These are phyloP conservation scores for Spinus olivaceus DNA, from an alignment of 2,797 vertebrate genomes.

Conservation along the genomic window DNA sequence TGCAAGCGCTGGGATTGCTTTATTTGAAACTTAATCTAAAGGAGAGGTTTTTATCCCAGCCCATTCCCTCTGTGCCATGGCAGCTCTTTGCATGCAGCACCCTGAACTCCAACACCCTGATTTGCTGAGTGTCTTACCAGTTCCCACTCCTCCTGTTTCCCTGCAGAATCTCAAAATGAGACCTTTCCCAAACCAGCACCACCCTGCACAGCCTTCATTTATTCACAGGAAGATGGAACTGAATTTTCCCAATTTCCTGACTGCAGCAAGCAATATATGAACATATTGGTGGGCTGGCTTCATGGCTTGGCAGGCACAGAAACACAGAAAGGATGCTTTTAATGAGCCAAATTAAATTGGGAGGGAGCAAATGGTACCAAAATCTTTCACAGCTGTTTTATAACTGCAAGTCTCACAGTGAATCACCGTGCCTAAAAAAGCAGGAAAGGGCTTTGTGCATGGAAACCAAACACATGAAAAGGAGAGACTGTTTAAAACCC, in stretches of 20 bases:
- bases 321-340: background rate
- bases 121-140: background rate
- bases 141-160: background rate
- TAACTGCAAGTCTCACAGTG: background rate
- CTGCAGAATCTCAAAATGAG: background rate
- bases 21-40: background rate
- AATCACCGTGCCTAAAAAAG: background rate
- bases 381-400: background rate
- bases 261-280: background rate
- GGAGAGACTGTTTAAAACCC: background rate
- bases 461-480: background rate
- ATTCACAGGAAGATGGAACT: background rate
- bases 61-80: too few species aligned
- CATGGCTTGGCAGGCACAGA: background rate
- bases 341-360: background rate
- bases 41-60: background rate
- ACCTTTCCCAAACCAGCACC: background rate
- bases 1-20: background rate
- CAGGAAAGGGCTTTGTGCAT: background rate
- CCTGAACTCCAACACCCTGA: background rate
- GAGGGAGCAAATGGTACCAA: background rate
- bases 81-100: background rate
- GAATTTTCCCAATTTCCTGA: background rate
- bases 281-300: background rate
- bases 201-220: background rate